Percentiles rank a stretch among this genome's conserved stretches.
phyloP scores from a whole-genome alignment of 1,140 invertebrate species.

The Zaprionus lachaisei region DNA sequence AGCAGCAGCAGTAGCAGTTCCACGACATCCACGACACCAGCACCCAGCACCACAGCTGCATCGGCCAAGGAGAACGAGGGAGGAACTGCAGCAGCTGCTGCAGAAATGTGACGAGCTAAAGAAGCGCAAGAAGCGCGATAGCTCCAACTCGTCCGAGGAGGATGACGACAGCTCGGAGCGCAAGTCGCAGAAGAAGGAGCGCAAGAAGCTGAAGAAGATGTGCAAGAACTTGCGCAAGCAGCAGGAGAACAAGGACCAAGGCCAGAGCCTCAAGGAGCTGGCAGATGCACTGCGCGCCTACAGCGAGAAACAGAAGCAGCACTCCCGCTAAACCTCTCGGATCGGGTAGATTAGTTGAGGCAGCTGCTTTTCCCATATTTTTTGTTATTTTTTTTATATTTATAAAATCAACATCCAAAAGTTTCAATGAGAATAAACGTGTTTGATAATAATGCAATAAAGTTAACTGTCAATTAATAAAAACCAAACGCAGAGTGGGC shows the following conservation, averaged over 20 bases:
- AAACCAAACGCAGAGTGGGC: neutral
- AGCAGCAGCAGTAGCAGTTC: constrained; percentile 22
- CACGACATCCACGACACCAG: neutral
- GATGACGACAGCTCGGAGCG: constrained; percentile 55
- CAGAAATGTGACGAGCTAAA: constrained; percentile 60
- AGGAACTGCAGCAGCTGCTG: constrained; percentile 42
- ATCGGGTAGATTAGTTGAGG: neutral
- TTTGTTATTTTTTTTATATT: constrained; percentile 24
- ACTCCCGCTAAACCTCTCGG: neutral
- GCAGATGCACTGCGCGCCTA: constrained; percentile 54
- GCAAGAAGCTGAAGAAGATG: constrained; percentile 74
- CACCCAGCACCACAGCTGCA: constrained; percentile 35
- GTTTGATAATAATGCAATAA: neutral
- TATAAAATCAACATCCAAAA: neutral
- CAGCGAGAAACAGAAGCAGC: constrained; percentile 31
- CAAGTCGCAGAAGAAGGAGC: constrained; percentile 63
- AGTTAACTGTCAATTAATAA: neutral
- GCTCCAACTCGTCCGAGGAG: constrained; percentile 63
- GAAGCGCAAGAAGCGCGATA: constrained; percentile 55
- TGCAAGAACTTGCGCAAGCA: constrained; percentile 64
- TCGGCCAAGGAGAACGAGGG: constrained; percentile 18
- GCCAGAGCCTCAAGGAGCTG: constrained; percentile 31
- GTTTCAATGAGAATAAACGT: constrained; percentile 15
- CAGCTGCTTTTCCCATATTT: neutral
- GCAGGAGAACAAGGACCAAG: constrained; percentile 42